phyloP scores from a whole-genome alignment of 2,113 vertebrate species.

The Aegithalos caudatus region DNA sequence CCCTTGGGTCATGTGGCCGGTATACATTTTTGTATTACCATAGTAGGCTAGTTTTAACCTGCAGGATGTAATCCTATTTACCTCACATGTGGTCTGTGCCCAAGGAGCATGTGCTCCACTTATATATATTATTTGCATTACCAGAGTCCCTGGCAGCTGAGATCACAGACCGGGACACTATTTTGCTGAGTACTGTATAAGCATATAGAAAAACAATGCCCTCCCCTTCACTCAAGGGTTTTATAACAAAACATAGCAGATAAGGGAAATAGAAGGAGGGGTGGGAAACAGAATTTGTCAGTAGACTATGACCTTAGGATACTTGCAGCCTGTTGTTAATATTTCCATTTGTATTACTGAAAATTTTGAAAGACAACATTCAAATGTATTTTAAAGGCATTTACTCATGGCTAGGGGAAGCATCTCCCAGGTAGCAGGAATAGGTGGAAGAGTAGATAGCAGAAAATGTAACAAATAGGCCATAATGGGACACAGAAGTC shows the following conservation, averaged over 20 bases:
- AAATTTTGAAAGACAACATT: background rate
- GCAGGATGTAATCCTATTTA: slow-evolving; percentile 65
- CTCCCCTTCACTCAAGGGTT: background rate
- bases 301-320: background rate
- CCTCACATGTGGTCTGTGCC: slow-evolving; percentile 56
- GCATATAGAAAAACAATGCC: background rate
- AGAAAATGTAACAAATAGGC: background rate
- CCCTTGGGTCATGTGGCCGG: slow-evolving; percentile 58
- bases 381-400: background rate
- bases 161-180: background rate
- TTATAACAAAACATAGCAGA: background rate
- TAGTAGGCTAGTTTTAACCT: slow-evolving; percentile 62
- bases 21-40: slow-evolving; percentile 60
- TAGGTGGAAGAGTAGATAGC: background rate
- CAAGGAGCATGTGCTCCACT: slow-evolving; percentile 19
- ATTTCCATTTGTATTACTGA: background rate
- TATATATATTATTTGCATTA: slow-evolving; percentile 19
- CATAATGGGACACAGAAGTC: background rate
- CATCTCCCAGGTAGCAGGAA: background rate
- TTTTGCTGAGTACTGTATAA: background rate
- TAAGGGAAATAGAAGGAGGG: background rate
- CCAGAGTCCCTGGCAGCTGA: background rate
- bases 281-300: background rate
- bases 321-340: background rate
- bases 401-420: background rate